Evolutionary conservation across 37 sponge, comb jelly and placozoan species (phyloP), one percentile per base, ranked within the genome.

Genomic region (Halichondria panicea): DNA sequence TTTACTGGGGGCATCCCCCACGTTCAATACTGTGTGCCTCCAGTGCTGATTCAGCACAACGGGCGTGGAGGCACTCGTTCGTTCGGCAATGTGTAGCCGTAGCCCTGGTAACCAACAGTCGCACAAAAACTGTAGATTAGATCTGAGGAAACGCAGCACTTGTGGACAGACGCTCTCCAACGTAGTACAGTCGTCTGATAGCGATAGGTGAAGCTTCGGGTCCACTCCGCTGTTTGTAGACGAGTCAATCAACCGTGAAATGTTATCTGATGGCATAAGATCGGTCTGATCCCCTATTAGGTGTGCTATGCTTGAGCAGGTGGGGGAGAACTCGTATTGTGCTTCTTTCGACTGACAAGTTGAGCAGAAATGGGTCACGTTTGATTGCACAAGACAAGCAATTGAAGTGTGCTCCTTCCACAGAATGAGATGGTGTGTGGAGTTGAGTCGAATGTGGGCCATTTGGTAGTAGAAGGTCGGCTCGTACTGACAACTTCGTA

Each of bases 21-120:
- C 44, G 0, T 54, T 54, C 3, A 86, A 62, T 1, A 79, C 74
- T 54, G 67, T 79, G 44, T 74, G 67, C 30, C 55, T 63, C 86
- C 86, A 86, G 55, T 57, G 9, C 33, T 79, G 79, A 37, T 86
- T 60, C 21, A 86, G 37, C 4, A 66, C 42, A 2, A 55, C 24
- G 13, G 21, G 2, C 37, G 32, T 63, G 43, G 27, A 4, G 4
- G 52, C 70, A 42, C 13, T 22, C n/a, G 40, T 48, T 13, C 13
- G 50, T 18, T 9, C 13, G 13, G 13, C 50, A 48, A 48, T 13
- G 6, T 79, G 39, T 34, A 86, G 41, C 34, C 63, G 55, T 43
- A 87, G 44, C 0, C 87, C 87, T 50, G 87, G 87, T 28, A 68
- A 75, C 87, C 87, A 87, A 63, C 81, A 80, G 63, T 50, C 36